These are phyloP conservation scores for Gallinago media DNA, from an alignment of 2,113 vertebrate species.

Conservation along the genomic window DNA sequence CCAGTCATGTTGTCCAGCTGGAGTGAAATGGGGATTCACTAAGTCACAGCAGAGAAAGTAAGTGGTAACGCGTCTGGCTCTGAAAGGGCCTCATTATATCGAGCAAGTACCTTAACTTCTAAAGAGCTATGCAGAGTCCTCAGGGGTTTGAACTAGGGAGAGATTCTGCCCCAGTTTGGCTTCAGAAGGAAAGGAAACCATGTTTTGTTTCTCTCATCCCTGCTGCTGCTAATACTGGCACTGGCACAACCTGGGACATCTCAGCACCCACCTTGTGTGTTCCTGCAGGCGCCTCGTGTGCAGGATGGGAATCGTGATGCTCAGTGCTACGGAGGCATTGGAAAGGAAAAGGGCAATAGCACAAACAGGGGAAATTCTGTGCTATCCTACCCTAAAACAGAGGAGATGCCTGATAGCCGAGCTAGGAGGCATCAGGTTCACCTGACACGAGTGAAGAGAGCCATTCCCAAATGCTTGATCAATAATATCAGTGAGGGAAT, in stretches of 20 bases:
- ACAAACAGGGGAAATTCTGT: not conserved
- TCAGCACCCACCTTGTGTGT: rapidly evolving
- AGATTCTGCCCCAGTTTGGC: not conserved
- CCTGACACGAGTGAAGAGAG: not conserved
- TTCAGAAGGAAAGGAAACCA: not conserved
- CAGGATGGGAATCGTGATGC: rapidly evolving
- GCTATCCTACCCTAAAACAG: not conserved
- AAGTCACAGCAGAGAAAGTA: not conserved
- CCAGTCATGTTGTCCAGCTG: not conserved
- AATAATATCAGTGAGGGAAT: not conserved
- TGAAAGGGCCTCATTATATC: not conserved
- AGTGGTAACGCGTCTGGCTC: not conserved
- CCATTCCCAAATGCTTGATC: not conserved
- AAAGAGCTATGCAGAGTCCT: not conserved
- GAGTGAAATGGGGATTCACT: not conserved
- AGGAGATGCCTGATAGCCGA: not conserved
- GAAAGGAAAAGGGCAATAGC: not conserved
- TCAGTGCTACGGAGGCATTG: rapidly evolving
- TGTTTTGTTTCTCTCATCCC: rapidly evolving
- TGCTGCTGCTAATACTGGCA: not conserved
- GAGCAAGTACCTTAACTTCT: not conserved
- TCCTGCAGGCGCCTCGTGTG: not conserved
- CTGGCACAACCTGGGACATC: not conserved
- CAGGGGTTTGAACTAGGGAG: not conserved
- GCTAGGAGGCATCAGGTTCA: not conserved